Percentiles rank a stretch among this genome's conserved stretches.
phyloP scores from a whole-genome alignment of 2,888 invertebrate genomes.

The Cremastobaeus sp. region DNA sequence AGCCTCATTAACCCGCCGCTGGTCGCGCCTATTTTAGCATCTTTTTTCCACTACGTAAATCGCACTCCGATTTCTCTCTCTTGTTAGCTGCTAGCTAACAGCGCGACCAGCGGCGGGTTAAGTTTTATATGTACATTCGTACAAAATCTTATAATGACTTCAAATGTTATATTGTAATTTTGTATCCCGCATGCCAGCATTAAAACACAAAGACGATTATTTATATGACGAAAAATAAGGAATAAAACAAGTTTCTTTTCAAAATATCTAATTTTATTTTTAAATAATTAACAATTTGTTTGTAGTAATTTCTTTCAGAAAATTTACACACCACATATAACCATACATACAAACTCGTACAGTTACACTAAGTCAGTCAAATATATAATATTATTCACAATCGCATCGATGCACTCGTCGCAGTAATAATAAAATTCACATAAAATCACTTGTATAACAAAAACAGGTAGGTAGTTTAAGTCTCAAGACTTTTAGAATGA shows the following conservation, averaged over 20 bases:
- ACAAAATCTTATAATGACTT: too few species aligned
- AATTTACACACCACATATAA: slow-evolving; percentile 26
- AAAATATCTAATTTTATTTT: slow-evolving; percentile 59
- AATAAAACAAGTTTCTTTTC: slow-evolving; percentile 18
- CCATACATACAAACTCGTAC: slow-evolving; percentile 32
- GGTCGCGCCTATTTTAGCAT: too few species aligned
- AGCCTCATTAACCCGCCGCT: too few species aligned
- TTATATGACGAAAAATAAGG: slow-evolving; percentile 15
- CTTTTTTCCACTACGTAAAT: too few species aligned
- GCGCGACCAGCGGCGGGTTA: too few species aligned
- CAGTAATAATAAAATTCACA: slow-evolving; percentile 73
- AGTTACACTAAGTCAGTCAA: slow-evolving; percentile 67
- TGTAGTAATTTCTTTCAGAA: slow-evolving; percentile 51
- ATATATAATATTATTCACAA: slow-evolving; percentile 77
- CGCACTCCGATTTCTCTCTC: too few species aligned
- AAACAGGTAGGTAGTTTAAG: slow-evolving; percentile 70
- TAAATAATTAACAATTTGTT: slow-evolving; percentile 74
- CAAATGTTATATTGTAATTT: too few species aligned
- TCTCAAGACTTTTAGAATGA: slow-evolving; percentile 62
- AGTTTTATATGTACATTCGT: too few species aligned
- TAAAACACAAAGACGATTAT: background rate
- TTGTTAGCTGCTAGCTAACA: too few species aligned
- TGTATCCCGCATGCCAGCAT: too few species aligned
- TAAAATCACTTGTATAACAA: slow-evolving; percentile 75
- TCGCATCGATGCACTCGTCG: slow-evolving; percentile 49